Percentiles rank a stretch among this genome's conserved stretches.
phyloP scores from a whole-genome alignment of 2,113 vertebrate genomes.

The Crotophaga sulcirostris region DNA sequence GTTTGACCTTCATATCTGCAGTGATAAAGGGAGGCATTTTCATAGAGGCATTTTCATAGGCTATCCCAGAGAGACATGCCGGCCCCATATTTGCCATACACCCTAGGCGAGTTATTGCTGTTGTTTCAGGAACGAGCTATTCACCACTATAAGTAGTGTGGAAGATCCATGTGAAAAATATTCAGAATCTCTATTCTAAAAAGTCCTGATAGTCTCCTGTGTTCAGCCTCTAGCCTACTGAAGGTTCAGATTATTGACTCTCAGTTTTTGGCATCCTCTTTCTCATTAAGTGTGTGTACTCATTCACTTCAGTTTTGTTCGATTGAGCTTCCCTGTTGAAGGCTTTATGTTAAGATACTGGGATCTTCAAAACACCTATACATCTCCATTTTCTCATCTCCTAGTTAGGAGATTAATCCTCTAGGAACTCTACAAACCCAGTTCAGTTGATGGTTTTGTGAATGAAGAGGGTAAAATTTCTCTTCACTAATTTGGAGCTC shows the following conservation, averaged over 20 bases:
- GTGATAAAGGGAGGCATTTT: neutral
- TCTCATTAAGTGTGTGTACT: neutral
- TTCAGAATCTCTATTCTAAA: neutral
- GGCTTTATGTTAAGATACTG: neutral
- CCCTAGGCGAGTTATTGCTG: neutral
- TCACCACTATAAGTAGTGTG: neutral
- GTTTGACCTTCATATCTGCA: neutral
- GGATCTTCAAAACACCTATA: neutral
- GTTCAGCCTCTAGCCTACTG: accelerated
- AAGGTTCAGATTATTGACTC: neutral
- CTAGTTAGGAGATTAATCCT: neutral
- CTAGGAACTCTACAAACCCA: neutral
- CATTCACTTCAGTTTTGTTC: neutral
- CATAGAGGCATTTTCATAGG: neutral
- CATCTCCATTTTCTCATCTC: neutral
- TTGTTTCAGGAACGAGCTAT: neutral
- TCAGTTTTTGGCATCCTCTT: neutral
- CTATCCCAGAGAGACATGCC: neutral
- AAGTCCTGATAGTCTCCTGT: neutral
- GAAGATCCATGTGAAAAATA: neutral
- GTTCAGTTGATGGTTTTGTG: neutral
- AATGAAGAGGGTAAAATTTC: neutral
- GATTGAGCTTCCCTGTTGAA: neutral
- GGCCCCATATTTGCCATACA: neutral
- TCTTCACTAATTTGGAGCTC: neutral